Percentiles rank a stretch among this genome's conserved stretches.
phyloP scores from a whole-genome alignment of 2,797 vertebrate species.

The Cirrhinus molitorella region DNA sequence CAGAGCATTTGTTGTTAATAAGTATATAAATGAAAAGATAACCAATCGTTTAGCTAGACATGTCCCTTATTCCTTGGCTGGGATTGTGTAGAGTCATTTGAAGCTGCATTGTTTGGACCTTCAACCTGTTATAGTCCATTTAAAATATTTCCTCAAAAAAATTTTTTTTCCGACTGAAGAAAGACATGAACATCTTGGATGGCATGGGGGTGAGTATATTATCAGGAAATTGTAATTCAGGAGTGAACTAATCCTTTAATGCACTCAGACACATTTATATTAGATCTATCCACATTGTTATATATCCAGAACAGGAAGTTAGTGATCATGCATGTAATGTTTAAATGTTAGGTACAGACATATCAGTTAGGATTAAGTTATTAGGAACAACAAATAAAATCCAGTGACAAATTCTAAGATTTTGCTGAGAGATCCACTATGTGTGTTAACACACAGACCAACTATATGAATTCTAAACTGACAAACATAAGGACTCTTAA shows the following conservation, averaged over 20 bases:
- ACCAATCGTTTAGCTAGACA: no score
- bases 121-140: no score
- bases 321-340: background rate
- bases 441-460: background rate
- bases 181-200: no score
- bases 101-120: no score
- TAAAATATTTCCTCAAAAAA: no score
- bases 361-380: background rate
- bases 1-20: no score
- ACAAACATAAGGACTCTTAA: background rate
- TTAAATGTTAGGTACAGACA: background rate
- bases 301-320: constrained; percentile 27
- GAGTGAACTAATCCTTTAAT: constrained; percentile 34
- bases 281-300: constrained; percentile 41
- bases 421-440: background rate
- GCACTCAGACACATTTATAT: constrained; percentile 54
- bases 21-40: no score
- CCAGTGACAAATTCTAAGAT: background rate
- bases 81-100: no score
- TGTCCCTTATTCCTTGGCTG: no score
- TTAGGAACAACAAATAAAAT: background rate
- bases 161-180: no score
- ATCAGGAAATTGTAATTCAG: no score
- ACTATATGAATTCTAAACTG: background rate
- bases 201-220: no score